phyloP scores from a whole-genome alignment of 2,888 invertebrate species.

The Synergus laeviventris region DNA sequence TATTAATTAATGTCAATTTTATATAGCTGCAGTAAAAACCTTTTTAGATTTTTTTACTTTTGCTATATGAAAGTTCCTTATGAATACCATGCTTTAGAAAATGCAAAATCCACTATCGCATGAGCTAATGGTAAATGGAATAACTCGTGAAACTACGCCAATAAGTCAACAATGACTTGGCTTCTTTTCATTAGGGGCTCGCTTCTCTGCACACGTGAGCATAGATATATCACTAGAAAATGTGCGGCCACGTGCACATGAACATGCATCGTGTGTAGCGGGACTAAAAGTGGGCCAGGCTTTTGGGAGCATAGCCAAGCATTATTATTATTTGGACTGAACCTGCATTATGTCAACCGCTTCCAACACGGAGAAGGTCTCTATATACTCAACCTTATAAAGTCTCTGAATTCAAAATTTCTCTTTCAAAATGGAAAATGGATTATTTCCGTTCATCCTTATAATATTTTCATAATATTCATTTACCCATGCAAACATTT shows the following conservation, averaged over 20 bases:
- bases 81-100: not conserved
- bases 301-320: constrained; percentile 65
- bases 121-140: not conserved
- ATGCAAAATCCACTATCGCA: not conserved
- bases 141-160: constrained; percentile 35
- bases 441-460: not conserved
- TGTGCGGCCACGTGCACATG: constrained; percentile 13
- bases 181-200: constrained; percentile 35
- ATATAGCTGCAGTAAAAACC: not conserved
- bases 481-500: no score
- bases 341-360: constrained; percentile 60
- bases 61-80: not conserved
- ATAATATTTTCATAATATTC: constrained; percentile 30
- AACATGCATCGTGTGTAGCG: constrained; percentile 31
- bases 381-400: not conserved
- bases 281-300: constrained; percentile 49
- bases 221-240: constrained; percentile 31
- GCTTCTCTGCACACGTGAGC: constrained; percentile 33
- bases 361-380: constrained; percentile 4
- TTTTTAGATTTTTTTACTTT: not conserved
- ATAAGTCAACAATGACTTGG: constrained; percentile 40
- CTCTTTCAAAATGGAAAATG: constrained; percentile 32
- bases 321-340: constrained; percentile 64
- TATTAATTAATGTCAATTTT: no score
- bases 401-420: constrained; percentile 3